Evolutionary conservation across 2,113 vertebrate species (phyloP).

Genomic region (Oreocharis arfaki): DNA sequence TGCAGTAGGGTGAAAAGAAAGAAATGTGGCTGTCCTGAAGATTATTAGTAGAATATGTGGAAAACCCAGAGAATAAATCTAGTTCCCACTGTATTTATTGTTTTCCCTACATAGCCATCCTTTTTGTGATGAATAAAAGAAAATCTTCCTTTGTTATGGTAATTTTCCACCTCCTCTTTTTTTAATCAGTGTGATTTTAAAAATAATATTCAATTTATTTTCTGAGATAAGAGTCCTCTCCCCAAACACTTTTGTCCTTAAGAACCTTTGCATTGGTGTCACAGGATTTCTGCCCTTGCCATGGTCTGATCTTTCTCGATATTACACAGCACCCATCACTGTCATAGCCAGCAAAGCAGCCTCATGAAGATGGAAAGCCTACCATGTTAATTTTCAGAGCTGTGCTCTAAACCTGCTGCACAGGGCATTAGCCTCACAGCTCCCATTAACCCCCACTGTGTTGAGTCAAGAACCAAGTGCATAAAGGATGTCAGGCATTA

Average conservation of each 20-base stretch:
- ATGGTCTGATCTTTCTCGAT: neutral
- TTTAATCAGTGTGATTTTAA: neutral
- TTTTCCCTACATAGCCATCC: neutral
- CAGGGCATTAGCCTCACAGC: neutral
- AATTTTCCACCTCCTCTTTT: neutral
- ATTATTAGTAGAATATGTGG: neutral
- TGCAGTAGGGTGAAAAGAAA: neutral
- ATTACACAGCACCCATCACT: neutral
- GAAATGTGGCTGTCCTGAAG: neutral
- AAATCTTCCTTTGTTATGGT: neutral
- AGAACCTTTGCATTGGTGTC: neutral
- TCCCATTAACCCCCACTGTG: constrained; percentile 23
- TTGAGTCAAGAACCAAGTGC: constrained; percentile 24
- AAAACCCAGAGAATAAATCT: neutral
- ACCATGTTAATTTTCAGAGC: neutral
- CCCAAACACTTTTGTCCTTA: neutral
- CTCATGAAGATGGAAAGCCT: constrained; percentile 18
- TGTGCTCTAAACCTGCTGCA: neutral
- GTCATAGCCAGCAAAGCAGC: neutral
- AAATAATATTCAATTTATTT: neutral
- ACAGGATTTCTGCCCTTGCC: neutral
- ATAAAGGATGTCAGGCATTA: neutral
- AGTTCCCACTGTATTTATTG: neutral
- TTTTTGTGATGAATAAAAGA: neutral
- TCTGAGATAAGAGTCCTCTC: neutral